A percentile compares a stretch with the other conserved stretches of the same genome.
phyloP scores from a whole-genome alignment of 1,140 invertebrate genomes.

The Rhagoletis zephyria region DNA sequence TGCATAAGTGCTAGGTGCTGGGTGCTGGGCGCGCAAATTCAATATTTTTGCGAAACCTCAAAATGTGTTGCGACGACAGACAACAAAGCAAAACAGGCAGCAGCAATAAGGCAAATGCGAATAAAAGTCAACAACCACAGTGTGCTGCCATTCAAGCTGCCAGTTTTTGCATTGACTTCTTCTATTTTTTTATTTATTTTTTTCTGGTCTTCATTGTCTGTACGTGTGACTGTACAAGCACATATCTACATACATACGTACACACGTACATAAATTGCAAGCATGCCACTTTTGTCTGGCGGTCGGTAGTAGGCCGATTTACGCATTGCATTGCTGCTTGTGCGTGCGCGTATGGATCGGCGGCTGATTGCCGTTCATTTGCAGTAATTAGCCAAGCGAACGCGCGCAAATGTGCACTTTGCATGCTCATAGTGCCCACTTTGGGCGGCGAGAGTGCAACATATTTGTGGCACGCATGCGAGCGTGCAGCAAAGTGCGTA shows the following conservation, averaged over 20 bases:
- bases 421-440: not conserved
- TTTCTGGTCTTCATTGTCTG: not conserved
- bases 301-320: not conserved
- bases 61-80: conserved; percentile 13
- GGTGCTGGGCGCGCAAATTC: conserved; percentile 26
- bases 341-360: not conserved
- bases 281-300: not conserved
- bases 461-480: conserved; percentile 35
- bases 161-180: not conserved
- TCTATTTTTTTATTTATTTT: not conserved
- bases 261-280: not conserved
- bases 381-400: conserved; percentile 40
- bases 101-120: not conserved
- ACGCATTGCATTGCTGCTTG: not conserved
- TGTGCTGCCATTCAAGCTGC: not conserved
- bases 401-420: conserved; percentile 14
- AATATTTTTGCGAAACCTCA: conserved; percentile 35
- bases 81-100: conserved; percentile 17
- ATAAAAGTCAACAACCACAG: not conserved
- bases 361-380: conserved; percentile 47
- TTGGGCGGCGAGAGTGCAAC: not conserved
- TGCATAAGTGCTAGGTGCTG: not conserved
- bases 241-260: too few relatives aligned
- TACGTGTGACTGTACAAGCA: conserved; percentile 10
- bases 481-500: conserved; percentile 36